These are phyloP conservation scores for Pandemis cinnamomeana DNA, from an alignment of 2,888 invertebrate species.

Conservation along the genomic window DNA sequence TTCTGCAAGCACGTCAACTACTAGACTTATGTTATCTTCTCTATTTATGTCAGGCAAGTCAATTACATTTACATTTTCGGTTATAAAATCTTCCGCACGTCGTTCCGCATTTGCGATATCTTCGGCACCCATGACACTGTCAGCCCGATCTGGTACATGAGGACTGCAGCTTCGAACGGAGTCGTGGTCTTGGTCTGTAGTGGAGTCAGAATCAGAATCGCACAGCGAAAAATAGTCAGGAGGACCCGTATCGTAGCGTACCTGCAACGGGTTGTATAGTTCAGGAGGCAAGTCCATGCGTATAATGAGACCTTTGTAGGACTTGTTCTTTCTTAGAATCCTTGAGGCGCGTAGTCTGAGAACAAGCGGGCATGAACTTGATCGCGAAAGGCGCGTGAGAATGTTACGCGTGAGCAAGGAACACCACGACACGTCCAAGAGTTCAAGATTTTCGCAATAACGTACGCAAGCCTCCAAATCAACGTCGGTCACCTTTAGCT, in stretches of 20 bases:
- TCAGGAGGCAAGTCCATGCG: background rate
- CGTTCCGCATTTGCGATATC: background rate
- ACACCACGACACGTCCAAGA: background rate
- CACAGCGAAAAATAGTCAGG: too few species aligned
- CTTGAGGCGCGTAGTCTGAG: background rate
- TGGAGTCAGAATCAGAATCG: too few species aligned
- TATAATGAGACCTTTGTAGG: background rate
- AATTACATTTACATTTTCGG: background rate
- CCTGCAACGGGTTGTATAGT: background rate
- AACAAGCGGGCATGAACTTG: background rate
- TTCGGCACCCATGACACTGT: background rate
- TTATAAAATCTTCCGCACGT: too few species aligned
- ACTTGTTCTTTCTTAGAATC: background rate
- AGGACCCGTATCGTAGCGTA: background rate
- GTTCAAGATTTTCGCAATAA: background rate
- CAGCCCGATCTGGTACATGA: background rate
- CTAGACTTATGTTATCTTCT: too few species aligned
- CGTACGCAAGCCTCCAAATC: background rate
- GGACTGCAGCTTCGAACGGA: too few species aligned
- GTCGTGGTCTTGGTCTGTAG: too few species aligned
- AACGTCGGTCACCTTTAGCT: background rate
- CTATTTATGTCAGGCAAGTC: too few species aligned
- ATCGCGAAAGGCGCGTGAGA: background rate
- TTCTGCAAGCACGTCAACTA: background rate
- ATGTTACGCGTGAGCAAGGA: background rate